Conservation (phyloP, 2,113 vertebrate species). For the Bufo bufo region DNA sequence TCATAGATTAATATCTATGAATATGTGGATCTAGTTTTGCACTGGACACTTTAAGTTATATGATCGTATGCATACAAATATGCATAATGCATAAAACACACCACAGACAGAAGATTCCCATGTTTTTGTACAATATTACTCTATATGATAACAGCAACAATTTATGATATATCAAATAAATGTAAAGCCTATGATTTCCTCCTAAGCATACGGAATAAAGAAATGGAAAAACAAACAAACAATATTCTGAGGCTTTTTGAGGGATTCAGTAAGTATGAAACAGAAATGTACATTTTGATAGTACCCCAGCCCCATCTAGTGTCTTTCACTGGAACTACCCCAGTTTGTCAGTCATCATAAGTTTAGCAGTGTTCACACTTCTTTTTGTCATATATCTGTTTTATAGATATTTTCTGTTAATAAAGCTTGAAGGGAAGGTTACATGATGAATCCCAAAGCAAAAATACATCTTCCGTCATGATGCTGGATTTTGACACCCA, state of each 20-base stretch:
- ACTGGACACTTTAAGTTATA: neutral
- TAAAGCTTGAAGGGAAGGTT: neutral
- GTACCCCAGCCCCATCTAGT: conserved; percentile 75
- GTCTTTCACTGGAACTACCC: conserved; percentile 30
- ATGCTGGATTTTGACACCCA: neutral
- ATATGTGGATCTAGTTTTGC: neutral
- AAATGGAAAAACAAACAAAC: conserved; percentile 14
- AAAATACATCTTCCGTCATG: neutral
- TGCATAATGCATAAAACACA: neutral
- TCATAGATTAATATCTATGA: neutral
- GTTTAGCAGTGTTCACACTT: neutral
- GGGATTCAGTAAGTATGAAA: neutral
- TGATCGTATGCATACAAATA: neutral
- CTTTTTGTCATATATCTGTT: neutral
- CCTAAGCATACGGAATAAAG: conserved; percentile 21
- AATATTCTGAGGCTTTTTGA: neutral
- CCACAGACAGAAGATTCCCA: neutral
- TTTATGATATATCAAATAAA: conserved; percentile 33
- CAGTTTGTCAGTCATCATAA: conserved; percentile 6
- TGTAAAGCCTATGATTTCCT: conserved; percentile 30
- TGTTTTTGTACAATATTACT: conserved; percentile 12
- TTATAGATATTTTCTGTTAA: neutral
- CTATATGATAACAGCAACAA: conserved; percentile 5
- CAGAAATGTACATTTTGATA: conserved; percentile 55
- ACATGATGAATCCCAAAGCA: neutral